A percentile compares a stretch with the other conserved stretches of the same genome.
Conservation (phyloP, 2,888 invertebrate species). For the Rhaphigaster nebulosa region DNA sequence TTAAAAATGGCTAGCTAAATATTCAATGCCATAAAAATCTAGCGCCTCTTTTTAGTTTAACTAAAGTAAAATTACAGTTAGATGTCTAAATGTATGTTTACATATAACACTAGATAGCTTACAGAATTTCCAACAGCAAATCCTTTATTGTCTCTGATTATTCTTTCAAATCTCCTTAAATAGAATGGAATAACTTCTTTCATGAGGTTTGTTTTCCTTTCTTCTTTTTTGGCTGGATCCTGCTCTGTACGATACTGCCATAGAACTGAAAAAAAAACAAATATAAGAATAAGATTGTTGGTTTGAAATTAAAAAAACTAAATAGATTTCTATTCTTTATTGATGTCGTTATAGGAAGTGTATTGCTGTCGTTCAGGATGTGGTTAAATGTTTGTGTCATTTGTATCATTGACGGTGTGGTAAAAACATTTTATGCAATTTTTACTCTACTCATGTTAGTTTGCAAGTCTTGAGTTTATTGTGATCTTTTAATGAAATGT, state of each 20-base stretch:
- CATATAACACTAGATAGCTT: slow-evolving; percentile 66
- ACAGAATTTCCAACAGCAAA: slow-evolving; percentile 73
- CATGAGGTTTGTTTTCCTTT: slow-evolving; percentile 71
- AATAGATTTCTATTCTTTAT: neutral
- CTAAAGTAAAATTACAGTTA: neutral
- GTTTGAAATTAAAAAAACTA: neutral
- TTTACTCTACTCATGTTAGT: no score
- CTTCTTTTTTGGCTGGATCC: slow-evolving; percentile 72
- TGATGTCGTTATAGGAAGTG: neutral
- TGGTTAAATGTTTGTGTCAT: no score
- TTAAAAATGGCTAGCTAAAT: neutral
- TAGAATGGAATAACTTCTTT: slow-evolving; percentile 74
- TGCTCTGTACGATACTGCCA: slow-evolving; percentile 72
- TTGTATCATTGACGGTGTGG: no score
- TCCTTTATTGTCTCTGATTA: slow-evolving; percentile 72
- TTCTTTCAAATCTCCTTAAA: slow-evolving; percentile 72
- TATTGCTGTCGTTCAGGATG: no score
- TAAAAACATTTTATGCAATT: no score
- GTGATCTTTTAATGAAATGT: no score
- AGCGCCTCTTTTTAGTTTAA: neutral
- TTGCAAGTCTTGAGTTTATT: no score
- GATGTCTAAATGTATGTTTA: neutral
- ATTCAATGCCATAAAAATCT: neutral
- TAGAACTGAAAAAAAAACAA: slow-evolving; percentile 68
- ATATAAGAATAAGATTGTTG: neutral